Evolutionary conservation across 2,113 vertebrate species (phyloP).

Genomic region (Thinocorus orbignyianus): DNA sequence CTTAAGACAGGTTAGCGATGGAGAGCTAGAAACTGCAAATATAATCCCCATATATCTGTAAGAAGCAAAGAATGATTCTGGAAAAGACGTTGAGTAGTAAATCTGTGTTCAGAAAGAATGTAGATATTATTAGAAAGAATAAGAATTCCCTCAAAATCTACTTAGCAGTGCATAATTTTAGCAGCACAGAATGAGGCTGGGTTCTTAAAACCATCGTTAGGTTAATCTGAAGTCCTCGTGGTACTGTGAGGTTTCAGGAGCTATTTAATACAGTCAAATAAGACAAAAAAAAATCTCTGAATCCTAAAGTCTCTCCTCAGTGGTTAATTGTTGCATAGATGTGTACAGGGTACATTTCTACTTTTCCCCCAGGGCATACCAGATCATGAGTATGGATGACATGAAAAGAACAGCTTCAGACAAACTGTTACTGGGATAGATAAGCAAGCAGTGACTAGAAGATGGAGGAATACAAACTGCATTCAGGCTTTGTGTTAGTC

Average conservation of each 20-base stretch:
- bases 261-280: not conserved
- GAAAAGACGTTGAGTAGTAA: not conserved
- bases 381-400: not conserved
- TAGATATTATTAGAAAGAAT: not conserved
- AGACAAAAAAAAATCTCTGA: not conserved
- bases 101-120: slow-evolving; percentile 12
- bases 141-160: slow-evolving; percentile 45
- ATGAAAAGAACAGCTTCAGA: not conserved
- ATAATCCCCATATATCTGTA: not conserved
- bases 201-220: slow-evolving; percentile 12
- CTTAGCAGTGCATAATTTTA: slow-evolving; percentile 36
- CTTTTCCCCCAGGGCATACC: not conserved
- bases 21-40: slow-evolving; percentile 34
- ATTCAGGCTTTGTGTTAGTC: not conserved
- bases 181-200: not conserved
- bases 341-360: not conserved
- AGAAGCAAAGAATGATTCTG: not conserved
- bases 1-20: slow-evolving; percentile 26
- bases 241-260: slow-evolving; percentile 22
- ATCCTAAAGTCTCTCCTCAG: not conserved
- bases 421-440: not conserved
- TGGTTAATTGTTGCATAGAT: not conserved
- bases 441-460: not conserved
- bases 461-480: not conserved
- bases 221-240: slow-evolving; percentile 18